These are phyloP conservation scores for Falco rusticolus DNA, from an alignment of 2,797 vertebrate species.

Conservation along the genomic window DNA sequence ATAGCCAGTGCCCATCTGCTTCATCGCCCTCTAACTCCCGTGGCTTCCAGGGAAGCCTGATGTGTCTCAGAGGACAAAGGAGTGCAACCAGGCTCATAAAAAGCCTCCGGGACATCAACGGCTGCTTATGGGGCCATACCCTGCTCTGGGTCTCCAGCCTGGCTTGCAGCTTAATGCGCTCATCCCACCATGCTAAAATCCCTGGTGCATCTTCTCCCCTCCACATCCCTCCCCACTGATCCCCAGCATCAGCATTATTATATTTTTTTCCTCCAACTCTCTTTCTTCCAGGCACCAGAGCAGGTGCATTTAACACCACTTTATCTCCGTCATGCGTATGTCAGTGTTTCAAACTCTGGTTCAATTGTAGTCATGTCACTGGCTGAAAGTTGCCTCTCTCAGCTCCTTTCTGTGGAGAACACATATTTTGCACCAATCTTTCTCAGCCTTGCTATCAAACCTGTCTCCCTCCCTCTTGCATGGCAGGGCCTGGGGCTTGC, in stretches of 20 bases:
- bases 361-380: background rate
- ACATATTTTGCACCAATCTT: background rate
- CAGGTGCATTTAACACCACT: background rate
- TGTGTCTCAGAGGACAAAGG: background rate
- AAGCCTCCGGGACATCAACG: background rate
- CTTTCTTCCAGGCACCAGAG: background rate
- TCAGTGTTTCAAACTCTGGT: background rate
- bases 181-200: background rate
- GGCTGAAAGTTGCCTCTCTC: background rate
- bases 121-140: accelerated
- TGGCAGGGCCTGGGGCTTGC: background rate
- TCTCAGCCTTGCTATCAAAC: background rate
- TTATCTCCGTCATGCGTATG: background rate
- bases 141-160: background rate
- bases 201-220: background rate
- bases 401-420: background rate
- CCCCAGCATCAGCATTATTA: background rate
- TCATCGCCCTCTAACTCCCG: background rate
- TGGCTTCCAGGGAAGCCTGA: background rate
- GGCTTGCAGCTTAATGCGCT: background rate
- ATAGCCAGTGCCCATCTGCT: background rate
- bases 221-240: background rate
- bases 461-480: background rate
- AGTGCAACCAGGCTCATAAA: background rate
- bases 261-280: background rate